Conservation (phyloP, 1,140 invertebrate genomes). For the Globodera ellingtonae region DNA sequence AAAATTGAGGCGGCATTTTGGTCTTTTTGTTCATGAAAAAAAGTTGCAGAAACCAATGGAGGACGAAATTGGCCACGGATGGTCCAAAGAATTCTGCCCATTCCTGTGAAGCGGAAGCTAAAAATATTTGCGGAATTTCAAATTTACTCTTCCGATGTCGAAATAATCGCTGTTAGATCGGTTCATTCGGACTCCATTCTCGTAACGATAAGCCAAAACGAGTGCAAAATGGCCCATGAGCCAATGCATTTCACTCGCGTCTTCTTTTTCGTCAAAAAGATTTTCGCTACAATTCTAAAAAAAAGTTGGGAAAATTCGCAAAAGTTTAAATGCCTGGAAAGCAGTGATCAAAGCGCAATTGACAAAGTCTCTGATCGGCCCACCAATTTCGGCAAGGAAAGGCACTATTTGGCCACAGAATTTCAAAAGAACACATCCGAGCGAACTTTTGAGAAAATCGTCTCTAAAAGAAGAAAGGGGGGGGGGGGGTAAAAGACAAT, state of each 20-base stretch:
- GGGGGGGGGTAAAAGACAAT: not conserved
- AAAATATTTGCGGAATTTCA: not conserved
- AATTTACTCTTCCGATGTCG: constrained; percentile 25
- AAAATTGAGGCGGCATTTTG: constrained; percentile 9
- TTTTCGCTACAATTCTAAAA: constrained; percentile 33
- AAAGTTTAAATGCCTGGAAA: constrained; percentile 23
- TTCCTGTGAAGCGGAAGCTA: constrained; percentile 18
- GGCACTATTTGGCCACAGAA: constrained; percentile 27
- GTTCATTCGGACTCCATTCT: constrained; percentile 26
- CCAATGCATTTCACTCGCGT: not conserved
- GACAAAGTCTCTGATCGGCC: constrained; percentile 40
- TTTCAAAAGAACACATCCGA: constrained; percentile 36
- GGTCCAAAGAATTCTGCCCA: constrained; percentile 48
- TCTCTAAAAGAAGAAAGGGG: constrained; percentile 4
- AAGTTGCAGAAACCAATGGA: constrained; percentile 35
- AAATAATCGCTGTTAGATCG: constrained; percentile 6
- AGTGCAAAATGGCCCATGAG: constrained; percentile 4
- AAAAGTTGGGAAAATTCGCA: constrained; percentile 1
- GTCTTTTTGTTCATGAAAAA: not conserved
- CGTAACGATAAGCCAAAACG: constrained; percentile 16
- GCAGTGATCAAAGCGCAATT: constrained; percentile 46
- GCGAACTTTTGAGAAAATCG: constrained; percentile 23
- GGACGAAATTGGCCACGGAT: constrained; percentile 25
- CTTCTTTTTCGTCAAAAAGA: not conserved
- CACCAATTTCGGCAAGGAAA: constrained; percentile 26